Evolutionary conservation across 2,888 invertebrate genomes (phyloP).

Genomic region (Bugulina stolonifera): DNA sequence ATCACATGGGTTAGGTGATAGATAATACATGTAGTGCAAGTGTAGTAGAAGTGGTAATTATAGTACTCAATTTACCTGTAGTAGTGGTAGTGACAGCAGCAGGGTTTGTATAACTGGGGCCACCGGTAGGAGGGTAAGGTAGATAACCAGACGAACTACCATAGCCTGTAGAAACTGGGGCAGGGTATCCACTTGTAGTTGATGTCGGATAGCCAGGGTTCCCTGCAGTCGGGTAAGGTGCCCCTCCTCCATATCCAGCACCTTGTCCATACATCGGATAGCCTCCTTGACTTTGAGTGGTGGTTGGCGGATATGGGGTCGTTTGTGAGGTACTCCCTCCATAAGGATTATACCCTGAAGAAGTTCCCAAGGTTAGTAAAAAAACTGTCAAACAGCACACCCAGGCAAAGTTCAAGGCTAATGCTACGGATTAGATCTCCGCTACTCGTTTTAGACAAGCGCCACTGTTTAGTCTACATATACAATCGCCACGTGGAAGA

Average conservation of each 20-base stretch:
- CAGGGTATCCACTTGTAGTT: conserved; percentile 53
- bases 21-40: no score
- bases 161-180: conserved; percentile 12
- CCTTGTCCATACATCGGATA: not conserved
- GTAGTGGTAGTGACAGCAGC: conserved; percentile 5
- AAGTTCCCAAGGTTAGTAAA: no score
- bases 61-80: conserved; percentile 12
- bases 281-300: not conserved
- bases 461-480: no score
- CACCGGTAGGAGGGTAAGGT: not conserved
- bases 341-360: conserved; percentile 19
- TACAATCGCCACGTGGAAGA: no score
- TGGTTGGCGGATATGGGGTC: not conserved
- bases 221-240: conserved; percentile 24
- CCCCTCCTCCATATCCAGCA: not conserved
- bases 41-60: no score
- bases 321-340: not conserved
- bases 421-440: no score
- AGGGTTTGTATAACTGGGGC: not conserved
- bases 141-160: not conserved
- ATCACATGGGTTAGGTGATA: no score
- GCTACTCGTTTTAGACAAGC: no score
- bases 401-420: no score
- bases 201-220: conserved; percentile 27
- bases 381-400: no score